Conservation (phyloP, 2,888 invertebrate species). For the Nomada lathburiana region DNA sequence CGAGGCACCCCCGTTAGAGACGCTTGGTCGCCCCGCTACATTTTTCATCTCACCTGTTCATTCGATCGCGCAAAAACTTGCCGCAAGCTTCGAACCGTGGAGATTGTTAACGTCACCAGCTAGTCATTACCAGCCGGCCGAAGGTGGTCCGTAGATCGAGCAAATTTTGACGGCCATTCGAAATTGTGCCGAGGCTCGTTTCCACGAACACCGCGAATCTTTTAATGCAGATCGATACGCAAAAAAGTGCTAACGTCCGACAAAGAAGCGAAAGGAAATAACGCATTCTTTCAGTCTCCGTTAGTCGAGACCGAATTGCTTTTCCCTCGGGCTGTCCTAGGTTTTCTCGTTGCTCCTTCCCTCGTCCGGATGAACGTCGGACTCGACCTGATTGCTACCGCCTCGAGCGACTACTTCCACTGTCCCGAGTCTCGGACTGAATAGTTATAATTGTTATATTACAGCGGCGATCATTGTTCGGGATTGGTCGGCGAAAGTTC, state of each 20-base stretch:
- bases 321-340: constrained; percentile 40
- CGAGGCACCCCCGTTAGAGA: constrained; percentile 23
- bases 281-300: constrained; percentile 15
- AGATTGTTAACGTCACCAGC: too few species aligned
- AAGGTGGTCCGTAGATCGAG: too few species aligned
- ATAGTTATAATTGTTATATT: constrained; percentile 48
- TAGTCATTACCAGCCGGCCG: too few species aligned
- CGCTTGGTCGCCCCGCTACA: constrained; percentile 1
- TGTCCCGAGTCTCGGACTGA: constrained; percentile 2
- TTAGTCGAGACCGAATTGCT: constrained; percentile 22
- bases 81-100: too few species aligned
- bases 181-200: background rate
- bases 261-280: constrained; percentile 44
- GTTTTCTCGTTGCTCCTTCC: constrained; percentile 35
- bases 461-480: constrained; percentile 32
- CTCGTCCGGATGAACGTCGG: background rate
- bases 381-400: constrained; percentile 10
- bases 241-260: background rate
- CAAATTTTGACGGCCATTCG: background rate
- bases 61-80: background rate
- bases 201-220: background rate
- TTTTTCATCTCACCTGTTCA: background rate
- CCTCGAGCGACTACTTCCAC: background rate
- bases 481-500: constrained; percentile 40
- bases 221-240: background rate